Evolutionary conservation across 2,113 vertebrate species (phyloP), one percentile per base, ranked within the genome.

Genomic region (Pterocles gutturalis): DNA sequence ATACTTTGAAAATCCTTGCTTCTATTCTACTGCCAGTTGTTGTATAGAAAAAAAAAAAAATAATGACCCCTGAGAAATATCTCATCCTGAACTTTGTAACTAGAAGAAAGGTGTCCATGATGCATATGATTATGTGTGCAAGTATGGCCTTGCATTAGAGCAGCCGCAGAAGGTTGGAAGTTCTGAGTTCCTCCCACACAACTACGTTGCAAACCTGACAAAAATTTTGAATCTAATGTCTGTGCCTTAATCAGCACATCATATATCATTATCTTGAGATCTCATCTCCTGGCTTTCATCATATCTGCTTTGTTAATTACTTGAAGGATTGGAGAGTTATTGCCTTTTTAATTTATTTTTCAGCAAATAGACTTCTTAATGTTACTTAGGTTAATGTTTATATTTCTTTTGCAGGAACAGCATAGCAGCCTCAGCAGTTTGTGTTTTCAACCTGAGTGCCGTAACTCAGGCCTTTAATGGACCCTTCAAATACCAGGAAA

Each of bases 401-500:
- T 69, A 36, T 10, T 62, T 69, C 34, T 92, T 95, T 87, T 96
- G 13, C 98, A 99, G 99, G 97, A 99, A 99, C 98, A 99, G 99
- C 96, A 99, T 99, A 62, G 99, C 99, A 7, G 99, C 99, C 6
- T 99, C 99, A 3, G 99, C 99, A 33, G 99, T 99, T 95, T 99
- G 99, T 81, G 98, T 99, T 97, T 99, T 99, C 98, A 99, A 99
- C 96, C 98, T 99, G 97, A 99, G 99, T 17, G 99, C 99, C 96
- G 98, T 99, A 96, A 98, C 98, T 8, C 99, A 99, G 93, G 98
- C 99, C 83, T 99, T 99, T 97, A 98, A 98, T 4, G 99, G 99
- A 72, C 99, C 99, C 79, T 99, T 99, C 98, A 99, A 99, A 97
- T 99, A 99, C 96, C 99, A 99, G 97, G 99, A 99, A 96, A 99